phyloP scores from a whole-genome alignment of 64 coral and sea anemone genomes.

The Montipora cactus region DNA sequence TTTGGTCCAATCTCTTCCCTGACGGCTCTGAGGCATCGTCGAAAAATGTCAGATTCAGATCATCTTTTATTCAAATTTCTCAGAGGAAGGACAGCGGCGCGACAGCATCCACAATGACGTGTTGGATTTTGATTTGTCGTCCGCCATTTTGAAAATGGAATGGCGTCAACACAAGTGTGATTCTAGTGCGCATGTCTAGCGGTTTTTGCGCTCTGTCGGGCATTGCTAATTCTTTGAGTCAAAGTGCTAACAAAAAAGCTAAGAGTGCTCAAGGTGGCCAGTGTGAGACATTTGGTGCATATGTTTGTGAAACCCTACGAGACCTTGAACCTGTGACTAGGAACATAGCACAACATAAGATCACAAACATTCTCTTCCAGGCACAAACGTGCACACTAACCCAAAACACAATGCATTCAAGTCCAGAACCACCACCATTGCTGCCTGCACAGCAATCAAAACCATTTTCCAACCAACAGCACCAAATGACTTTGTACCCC shows the following conservation, averaged over 20 bases:
- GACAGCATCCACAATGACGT: too few species aligned
- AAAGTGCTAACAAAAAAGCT: background rate
- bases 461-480: slow-evolving; percentile 50
- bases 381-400: slow-evolving; percentile 27
- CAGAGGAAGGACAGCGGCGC: too few species aligned
- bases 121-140: too few species aligned
- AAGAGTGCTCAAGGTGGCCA: slow-evolving; percentile 30
- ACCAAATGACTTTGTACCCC: background rate
- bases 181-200: too few species aligned
- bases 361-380: slow-evolving; percentile 50
- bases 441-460: slow-evolving; percentile 22
- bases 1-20: too few species aligned
- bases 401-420: slow-evolving; percentile 41
- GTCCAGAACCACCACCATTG: background rate
- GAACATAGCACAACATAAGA: slow-evolving; percentile 5
- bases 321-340: slow-evolving; percentile 15
- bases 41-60: too few species aligned
- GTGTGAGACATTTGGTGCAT: slow-evolving; percentile 52
- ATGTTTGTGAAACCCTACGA: slow-evolving; percentile 49
- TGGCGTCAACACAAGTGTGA: too few species aligned
- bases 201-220: background rate
- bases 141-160: too few species aligned
- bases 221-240: slow-evolving; percentile 47
- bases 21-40: too few species aligned
- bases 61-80: too few species aligned